Base-by-base conservation (phyloP, 1,140 invertebrate species). In the Gryllus bimaculatus region DNA sequence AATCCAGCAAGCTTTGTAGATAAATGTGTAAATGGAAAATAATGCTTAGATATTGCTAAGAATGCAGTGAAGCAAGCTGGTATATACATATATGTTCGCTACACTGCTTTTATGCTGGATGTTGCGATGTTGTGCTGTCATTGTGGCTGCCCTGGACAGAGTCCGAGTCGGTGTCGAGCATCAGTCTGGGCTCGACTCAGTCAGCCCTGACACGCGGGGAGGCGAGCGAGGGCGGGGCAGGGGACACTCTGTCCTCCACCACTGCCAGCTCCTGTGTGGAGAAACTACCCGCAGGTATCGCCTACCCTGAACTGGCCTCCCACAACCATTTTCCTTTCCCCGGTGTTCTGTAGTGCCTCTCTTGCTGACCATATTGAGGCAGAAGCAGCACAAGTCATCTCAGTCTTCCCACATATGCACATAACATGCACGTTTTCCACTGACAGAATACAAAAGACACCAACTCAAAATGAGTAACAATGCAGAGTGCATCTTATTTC, bases 91-190 rank as follows among this genome's bases (percentile, higher is more conserved):
- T 13, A 66, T 66, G 54, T 66, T 66, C 10, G 54, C 54, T 66
- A 66, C 54, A 66, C 10, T 66, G 54, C 54, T 66, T 66, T 66
- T 10, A 18, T 66, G 54, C 54, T 66, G 54, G 54, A 13, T 66
- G 54, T 66, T 66, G 54, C 18, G 54, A 13, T 66, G 54, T 66
- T 66, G 54, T 66, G 10, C 54, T 66, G 54, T 66, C 54, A 66
- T 66, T 66, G 54, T 75, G 74, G 74, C 20, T 75, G 20, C 47
- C 74, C 47, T 75, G 74, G 20, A 47, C 54, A 20, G 78, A 79
- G 84, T n/a, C 84, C 90, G 90, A 90, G 83, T 90, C 90, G 8
- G 85, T 90, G 54, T 90, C 89, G 8, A 90, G 89, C 83, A 88
- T 82, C n/a, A 79, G 73, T 76, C 75, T 79, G 47, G 78, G 78